Conservation (phyloP, 2,797 vertebrate species). For the Thaleichthys pacificus region DNA sequence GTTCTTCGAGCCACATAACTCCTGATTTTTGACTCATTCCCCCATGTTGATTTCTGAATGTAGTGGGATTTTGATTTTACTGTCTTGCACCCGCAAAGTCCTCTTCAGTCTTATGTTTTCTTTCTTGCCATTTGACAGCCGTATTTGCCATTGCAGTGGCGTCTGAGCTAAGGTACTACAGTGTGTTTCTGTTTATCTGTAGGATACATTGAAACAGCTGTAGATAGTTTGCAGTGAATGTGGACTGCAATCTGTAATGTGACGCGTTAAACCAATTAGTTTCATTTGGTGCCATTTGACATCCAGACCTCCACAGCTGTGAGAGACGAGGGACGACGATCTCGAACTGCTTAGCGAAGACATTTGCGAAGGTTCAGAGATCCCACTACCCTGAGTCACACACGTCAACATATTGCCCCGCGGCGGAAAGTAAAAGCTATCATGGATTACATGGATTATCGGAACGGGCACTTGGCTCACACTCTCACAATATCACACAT, state of each 20-base stretch:
- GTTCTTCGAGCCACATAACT: not conserved
- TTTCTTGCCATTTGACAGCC: not conserved
- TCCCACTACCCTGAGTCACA: slow-evolving; percentile 11
- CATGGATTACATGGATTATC: slow-evolving; percentile 60
- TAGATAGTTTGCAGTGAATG: no score
- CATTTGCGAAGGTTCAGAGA: slow-evolving; percentile 16
- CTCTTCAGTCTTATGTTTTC: not conserved
- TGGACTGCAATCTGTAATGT: no score
- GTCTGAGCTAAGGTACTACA: no score
- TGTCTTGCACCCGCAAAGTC: not conserved
- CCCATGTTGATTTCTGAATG: not conserved
- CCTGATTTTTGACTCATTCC: not conserved
- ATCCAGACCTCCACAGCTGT: slow-evolving; percentile 5
- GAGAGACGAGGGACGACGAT: not conserved
- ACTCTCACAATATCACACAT: slow-evolving; percentile 38
- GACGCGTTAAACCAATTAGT: no score
- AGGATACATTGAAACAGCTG: no score
- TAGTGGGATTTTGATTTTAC: not conserved
- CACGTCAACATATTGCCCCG: slow-evolving; percentile 8
- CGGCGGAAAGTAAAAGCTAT: slow-evolving; percentile 33
- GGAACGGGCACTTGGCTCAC: slow-evolving; percentile 41
- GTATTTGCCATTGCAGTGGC: not conserved
- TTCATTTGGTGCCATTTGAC: no score
- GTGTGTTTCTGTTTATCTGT: no score
- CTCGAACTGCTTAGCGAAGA: slow-evolving; percentile 13